Conservation (phyloP, 2,113 vertebrate genomes). For the Castor canadensis region DNA sequence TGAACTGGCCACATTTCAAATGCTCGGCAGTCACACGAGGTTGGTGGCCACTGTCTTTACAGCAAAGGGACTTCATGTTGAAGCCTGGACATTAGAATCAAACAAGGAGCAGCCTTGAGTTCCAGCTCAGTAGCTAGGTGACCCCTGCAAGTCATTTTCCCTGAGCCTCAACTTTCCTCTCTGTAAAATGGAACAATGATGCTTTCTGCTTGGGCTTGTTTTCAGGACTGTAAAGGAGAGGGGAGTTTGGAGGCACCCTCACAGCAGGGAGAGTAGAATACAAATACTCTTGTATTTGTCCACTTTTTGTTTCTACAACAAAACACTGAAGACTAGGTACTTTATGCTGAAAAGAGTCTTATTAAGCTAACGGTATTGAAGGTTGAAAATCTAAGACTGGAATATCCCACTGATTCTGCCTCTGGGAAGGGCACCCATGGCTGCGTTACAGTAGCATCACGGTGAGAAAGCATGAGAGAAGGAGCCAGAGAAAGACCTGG, state of each 20-base stretch:
- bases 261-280: too few relatives aligned
- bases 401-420: neutral
- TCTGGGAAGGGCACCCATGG: fast-evolving
- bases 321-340: neutral
- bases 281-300: neutral
- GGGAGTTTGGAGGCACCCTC: fast-evolving
- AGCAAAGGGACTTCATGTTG: neutral
- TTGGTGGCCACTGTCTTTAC: neutral
- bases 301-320: neutral
- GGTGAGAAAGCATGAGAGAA: neutral
- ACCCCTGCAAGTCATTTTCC: neutral
- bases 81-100: neutral
- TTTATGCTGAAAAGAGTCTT: neutral
- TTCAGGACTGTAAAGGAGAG: neutral
- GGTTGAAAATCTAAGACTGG: neutral
- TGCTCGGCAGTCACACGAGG: neutral
- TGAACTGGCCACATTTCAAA: fast-evolving
- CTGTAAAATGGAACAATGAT: neutral
- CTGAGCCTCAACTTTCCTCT: neutral
- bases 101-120: neutral
- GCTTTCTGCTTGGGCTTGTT: neutral
- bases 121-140: neutral
- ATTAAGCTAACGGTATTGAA: neutral
- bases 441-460: neutral
- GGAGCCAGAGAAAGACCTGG: neutral